These are phyloP conservation scores for Patiria miniata DNA, from an alignment of 35 echinoderm and acorn worm genomes.

Conservation along the genomic window DNA sequence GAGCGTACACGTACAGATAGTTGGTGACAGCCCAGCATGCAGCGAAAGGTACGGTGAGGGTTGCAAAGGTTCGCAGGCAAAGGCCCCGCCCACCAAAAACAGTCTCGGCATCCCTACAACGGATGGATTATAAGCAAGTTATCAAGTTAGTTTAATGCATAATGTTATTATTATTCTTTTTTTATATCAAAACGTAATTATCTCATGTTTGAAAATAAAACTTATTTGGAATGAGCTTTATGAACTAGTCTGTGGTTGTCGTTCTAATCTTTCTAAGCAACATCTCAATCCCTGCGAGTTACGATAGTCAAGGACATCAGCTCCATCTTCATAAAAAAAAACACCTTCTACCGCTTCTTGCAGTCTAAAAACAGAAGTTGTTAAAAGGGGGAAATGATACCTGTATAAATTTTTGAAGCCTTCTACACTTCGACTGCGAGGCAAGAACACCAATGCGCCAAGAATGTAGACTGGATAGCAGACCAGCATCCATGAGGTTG, in stretches of 20 bases:
- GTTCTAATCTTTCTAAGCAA: too few species aligned
- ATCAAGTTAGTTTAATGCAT: background rate
- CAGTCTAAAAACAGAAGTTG: too few species aligned
- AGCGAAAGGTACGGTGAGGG: conserved; percentile 69
- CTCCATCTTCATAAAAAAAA: too few species aligned
- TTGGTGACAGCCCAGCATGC: conserved; percentile 89
- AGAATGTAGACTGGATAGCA: conserved; percentile 88
- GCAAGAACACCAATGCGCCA: conserved; percentile 50
- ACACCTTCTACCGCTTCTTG: too few species aligned
- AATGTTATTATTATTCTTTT: background rate
- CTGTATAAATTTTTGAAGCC: conserved; percentile 58
- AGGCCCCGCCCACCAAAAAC: conserved; percentile 79
- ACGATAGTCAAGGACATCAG: too few species aligned
- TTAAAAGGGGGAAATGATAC: too few species aligned
- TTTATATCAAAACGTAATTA: too few species aligned
- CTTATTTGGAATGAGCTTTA: too few species aligned
- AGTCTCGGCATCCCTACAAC: conserved; percentile 65
- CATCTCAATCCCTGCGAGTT: too few species aligned
- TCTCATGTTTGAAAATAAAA: too few species aligned
- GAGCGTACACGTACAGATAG: conserved; percentile 93
- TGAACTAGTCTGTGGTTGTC: too few species aligned
- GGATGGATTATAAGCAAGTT: background rate
- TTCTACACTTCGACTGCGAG: conserved; percentile 48
- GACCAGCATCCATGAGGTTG: conserved; percentile 86
- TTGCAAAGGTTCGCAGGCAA: conserved; percentile 48